Evolutionary conservation across 1,140 invertebrate genomes (phyloP).

Genomic region (Mizuhopecten yessoensis): DNA sequence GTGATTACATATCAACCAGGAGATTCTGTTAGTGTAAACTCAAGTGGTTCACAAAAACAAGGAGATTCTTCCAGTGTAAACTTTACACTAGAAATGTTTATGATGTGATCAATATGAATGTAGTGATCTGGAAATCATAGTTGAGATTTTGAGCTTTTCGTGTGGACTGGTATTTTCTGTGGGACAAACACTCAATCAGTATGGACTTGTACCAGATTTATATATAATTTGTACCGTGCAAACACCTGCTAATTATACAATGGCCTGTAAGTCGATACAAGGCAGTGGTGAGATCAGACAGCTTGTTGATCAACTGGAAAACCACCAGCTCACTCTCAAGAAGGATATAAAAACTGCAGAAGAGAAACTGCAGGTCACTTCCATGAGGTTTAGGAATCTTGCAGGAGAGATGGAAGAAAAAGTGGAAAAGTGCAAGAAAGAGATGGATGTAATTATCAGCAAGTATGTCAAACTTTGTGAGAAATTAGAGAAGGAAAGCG

Average conservation of each 20-base stretch:
- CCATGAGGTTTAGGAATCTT: not conserved
- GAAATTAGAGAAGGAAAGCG: not conserved
- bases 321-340: not conserved
- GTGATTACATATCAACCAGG: too few relatives aligned
- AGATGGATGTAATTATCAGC: not conserved
- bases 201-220: too few relatives aligned
- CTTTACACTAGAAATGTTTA: too few relatives aligned
- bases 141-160: too few relatives aligned
- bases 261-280: not conserved
- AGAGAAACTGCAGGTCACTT: not conserved
- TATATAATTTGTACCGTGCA: too few relatives aligned
- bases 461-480: conserved; percentile 19
- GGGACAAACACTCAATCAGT: too few relatives aligned
- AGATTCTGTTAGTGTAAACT: too few relatives aligned
- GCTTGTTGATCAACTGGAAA: not conserved
- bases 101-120: too few relatives aligned
- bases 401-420: not conserved
- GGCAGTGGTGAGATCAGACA: not conserved
- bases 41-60: too few relatives aligned
- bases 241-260: not conserved
- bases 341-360: not conserved
- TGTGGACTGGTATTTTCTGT: too few relatives aligned
- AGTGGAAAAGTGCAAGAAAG: not conserved
- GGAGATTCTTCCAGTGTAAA: too few relatives aligned
- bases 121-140: too few relatives aligned